Evolutionary conservation across 1,140 invertebrate species (phyloP), one percentile per base, ranked within the genome.

Genomic region (Drosophila kepulauana): DNA sequence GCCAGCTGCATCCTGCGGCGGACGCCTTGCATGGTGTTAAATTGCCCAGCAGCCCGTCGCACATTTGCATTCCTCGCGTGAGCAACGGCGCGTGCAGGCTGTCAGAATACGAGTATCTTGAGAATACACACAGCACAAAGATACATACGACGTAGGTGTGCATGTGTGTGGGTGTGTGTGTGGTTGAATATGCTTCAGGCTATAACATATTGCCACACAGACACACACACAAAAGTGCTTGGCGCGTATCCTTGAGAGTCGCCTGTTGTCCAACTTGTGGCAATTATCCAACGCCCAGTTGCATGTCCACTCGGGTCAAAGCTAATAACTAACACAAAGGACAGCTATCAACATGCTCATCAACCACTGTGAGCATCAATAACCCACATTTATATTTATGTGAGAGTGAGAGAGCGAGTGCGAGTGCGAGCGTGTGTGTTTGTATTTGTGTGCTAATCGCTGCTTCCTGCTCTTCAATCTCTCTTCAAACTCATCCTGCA

Each of bases 31-130:
- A 71, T 63, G 62, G 86, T 88, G 85, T 89, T 81, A 85, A 90
- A 89, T 89, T 90, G 85, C 81, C 85, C 85, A 79, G 78, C 78
- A 85, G 81, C 69, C 25, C 30, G 71, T 38, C 61, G 69, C 69
- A 58, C 78, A 88, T 78, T 88, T 79, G 85, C 85, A 75, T 78
- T 82, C 78, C 52, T 67, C 56, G 80, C 75, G 64, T 73, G 77
- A 41, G 73, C 67, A 61, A 15, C 57, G 67, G 79, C 75, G 79
- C 81, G 25, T 73, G 54, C 70, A 61, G 56, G 10, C 54, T 51
- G 52, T 57, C 62, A 58, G 69, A 28, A 33, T 51, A 48, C 72
- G 69, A 65, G 67, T 81, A 76, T 85, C 78, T 85, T 64, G 48
- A 78, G 84, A 64, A 80, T 82, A 80, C 74, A 67, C 72, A 74